Percentiles rank a stretch among this genome's conserved stretches.
Conservation (phyloP, 23 tunicate species). For the Styela clava region DNA sequence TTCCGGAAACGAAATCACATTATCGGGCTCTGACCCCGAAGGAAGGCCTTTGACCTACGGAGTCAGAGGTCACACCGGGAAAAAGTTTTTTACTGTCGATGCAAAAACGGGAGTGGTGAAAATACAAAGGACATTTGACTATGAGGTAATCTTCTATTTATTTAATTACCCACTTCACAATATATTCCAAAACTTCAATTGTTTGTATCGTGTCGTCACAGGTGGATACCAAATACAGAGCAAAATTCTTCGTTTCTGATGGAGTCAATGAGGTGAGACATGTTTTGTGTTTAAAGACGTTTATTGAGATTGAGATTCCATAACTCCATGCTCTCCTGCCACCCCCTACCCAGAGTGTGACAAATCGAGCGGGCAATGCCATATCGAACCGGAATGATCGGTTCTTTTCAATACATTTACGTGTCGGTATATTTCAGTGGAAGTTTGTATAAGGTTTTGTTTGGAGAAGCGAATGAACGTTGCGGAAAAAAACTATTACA, state of each 20-base stretch:
- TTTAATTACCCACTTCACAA: too few species aligned
- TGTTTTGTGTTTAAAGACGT: not conserved
- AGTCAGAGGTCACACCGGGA: slow-evolving; percentile 44
- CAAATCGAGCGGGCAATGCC: too few species aligned
- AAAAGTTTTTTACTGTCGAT: slow-evolving; percentile 60
- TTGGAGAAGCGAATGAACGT: too few species aligned
- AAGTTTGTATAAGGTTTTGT: too few species aligned
- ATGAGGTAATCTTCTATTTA: slow-evolving; percentile 46
- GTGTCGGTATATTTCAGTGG: too few species aligned
- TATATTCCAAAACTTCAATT: not conserved
- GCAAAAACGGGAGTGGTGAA: slow-evolving; percentile 59
- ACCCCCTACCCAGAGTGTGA: too few species aligned
- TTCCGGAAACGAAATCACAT: slow-evolving; percentile 23
- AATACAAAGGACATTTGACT: slow-evolving; percentile 45
- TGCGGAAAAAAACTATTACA: too few species aligned
- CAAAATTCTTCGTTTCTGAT: slow-evolving; percentile 40
- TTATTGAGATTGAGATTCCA: not conserved
- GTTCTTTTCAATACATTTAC: too few species aligned
- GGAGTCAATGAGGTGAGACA: slow-evolving; percentile 35
- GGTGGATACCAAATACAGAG: slow-evolving; percentile 45
- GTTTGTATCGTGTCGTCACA: slow-evolving; percentile 7
- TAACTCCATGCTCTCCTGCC: too few species aligned
- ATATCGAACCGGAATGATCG: too few species aligned
- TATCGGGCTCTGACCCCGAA: slow-evolving; percentile 31
- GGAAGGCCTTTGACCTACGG: slow-evolving; percentile 23